A percentile compares a stretch with the other conserved stretches of the same genome.
Evolutionary conservation across 2,888 invertebrate species (phyloP).

Genomic region (Alentia gelatinosa): DNA sequence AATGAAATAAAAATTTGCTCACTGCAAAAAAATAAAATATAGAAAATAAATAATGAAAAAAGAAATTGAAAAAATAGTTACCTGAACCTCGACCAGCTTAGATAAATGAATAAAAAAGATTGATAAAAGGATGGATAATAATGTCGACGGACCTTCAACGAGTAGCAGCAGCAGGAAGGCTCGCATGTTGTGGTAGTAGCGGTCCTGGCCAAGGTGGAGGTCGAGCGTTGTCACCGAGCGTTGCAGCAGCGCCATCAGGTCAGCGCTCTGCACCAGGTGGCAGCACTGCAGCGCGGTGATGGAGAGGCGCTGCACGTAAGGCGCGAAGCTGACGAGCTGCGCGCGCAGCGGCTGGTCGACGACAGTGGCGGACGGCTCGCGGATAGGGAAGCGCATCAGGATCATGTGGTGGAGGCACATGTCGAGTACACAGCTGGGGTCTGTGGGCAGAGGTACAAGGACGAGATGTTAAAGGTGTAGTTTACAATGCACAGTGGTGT

Average conservation of each 20-base stretch:
- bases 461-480: too few species aligned
- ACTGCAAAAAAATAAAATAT: too few species aligned
- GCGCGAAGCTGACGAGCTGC: slow-evolving; percentile 24
- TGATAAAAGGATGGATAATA: too few species aligned
- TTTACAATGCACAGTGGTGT: too few species aligned
- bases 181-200: slow-evolving; percentile 44
- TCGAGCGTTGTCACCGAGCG: not conserved
- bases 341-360: not conserved
- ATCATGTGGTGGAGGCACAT: slow-evolving; percentile 40
- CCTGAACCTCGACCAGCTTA: too few species aligned
- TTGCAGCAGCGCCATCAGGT: slow-evolving; percentile 13
- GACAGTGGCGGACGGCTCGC: not conserved
- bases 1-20: too few species aligned
- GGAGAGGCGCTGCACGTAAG: not conserved
- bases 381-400: slow-evolving; percentile 25
- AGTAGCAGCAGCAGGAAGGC: not conserved
- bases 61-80: too few species aligned
- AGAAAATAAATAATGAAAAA: too few species aligned
- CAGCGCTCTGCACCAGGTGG: slow-evolving; percentile 34
- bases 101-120: too few species aligned
- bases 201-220: slow-evolving; percentile 35
- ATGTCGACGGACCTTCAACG: too few species aligned
- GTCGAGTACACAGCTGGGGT: slow-evolving; percentile 19
- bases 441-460: too few species aligned
- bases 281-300: slow-evolving; percentile 36